Evolutionary conservation across 1,140 invertebrate genomes (phyloP).

Genomic region (Apolygus lucorum): DNA sequence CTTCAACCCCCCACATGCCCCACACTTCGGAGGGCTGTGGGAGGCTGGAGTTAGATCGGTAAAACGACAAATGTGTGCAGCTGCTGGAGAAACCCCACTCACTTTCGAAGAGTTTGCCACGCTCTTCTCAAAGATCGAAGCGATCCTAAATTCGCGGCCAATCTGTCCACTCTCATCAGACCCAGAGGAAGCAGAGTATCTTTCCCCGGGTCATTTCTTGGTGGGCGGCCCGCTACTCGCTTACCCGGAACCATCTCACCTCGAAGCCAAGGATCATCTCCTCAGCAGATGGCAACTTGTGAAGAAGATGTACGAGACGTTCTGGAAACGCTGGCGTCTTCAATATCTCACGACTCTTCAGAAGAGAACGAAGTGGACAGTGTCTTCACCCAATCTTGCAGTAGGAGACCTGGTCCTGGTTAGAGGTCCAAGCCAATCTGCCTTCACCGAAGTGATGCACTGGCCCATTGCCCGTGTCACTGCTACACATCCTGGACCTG

Average conservation of each 20-base stretch:
- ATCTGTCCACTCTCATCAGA: slow-evolving; percentile 37
- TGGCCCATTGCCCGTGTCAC: slow-evolving; percentile 27
- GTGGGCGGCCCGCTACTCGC: slow-evolving; percentile 31
- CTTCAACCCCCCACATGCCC: slow-evolving; percentile 21
- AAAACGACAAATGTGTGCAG: slow-evolving; percentile 35
- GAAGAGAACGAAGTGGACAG: slow-evolving; percentile 35
- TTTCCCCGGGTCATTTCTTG: slow-evolving; percentile 38
- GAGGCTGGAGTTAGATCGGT: slow-evolving; percentile 33
- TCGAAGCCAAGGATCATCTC: slow-evolving; percentile 27
- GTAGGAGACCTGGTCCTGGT: slow-evolving; percentile 37
- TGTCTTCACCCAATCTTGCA: slow-evolving; percentile 26
- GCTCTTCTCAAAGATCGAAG: slow-evolving; percentile 36
- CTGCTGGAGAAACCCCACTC: slow-evolving; percentile 31
- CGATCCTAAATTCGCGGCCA: slow-evolving; percentile 39
- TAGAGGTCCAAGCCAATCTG: slow-evolving; percentile 36
- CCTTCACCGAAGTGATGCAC: too few species aligned
- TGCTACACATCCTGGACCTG: slow-evolving; percentile 20
- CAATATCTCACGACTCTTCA: slow-evolving; percentile 36
- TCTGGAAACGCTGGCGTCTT: slow-evolving; percentile 34
- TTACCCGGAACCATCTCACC: slow-evolving; percentile 24
- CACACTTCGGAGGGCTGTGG: slow-evolving; percentile 25
- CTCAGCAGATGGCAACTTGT: slow-evolving; percentile 31
- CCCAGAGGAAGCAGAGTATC: slow-evolving; percentile 33
- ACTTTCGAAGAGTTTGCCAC: slow-evolving; percentile 37
- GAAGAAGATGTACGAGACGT: slow-evolving; percentile 29